Evolutionary conservation across 2,113 vertebrate genomes (phyloP), one percentile per base, ranked within the genome.

Genomic region (Tragelaphus buxtoni): DNA sequence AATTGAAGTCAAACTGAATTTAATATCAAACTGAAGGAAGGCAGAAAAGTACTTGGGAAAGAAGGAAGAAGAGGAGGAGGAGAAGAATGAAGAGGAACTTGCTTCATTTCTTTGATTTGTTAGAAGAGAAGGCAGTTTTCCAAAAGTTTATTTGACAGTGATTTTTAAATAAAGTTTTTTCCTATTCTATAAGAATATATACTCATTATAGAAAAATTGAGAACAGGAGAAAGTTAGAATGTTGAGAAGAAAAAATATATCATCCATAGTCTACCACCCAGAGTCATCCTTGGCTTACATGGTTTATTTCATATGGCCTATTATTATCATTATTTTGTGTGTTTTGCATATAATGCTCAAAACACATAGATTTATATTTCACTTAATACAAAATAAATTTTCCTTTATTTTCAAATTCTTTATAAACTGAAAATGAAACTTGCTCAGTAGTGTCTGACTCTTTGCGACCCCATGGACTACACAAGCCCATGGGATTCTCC

Each of bases 1-100:
- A 77, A 61, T 69, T 95, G n/a, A 95, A 90, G 11, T 77, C 20
- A 91, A 84, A 84, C 16, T 95, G 58, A 94, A 63, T 94, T 92
- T 79, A 74, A 88, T 47, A 12, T 93, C 55, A 83, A 93, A 60
- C 30, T 16, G 7, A 82, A 60, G 10, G 49, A 85, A 39, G 61
- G 18, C 53, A 63, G 32, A 88, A 72, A 51, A 79, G 17, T 35
- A 56, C 17, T 12, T 80, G 17, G 4, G 42, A 24, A 47, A 83
- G 17, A 8, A 80, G 39, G 26, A 92, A 14, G 11, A 86, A 14
- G 5, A 90, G 4, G 30, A 87, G 16, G 24, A 74, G 8, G 39
- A 51, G 17, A 28, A 63, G 18, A 35, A n/a, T 3, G 10, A 32
- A 30, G 32, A 91, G 16, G 26, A 86, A 61, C 5, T 14, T 61